Conservation (phyloP, 1,140 invertebrate genomes). For the Lordiphosa collinella region DNA sequence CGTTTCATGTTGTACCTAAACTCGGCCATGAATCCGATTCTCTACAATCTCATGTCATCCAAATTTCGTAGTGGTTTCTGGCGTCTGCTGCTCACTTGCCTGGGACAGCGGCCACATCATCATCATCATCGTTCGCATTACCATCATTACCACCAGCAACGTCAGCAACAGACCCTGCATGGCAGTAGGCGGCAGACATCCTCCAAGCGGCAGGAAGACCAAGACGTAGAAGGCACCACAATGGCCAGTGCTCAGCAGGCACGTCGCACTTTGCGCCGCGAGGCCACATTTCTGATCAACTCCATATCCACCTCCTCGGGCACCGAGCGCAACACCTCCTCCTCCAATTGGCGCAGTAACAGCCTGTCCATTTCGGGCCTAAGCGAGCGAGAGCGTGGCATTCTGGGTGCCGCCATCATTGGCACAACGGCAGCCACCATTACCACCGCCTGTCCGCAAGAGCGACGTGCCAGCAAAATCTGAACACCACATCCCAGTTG, state of each 20-base stretch:
- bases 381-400: constrained; percentile 42
- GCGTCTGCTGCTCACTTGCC: constrained; percentile 65
- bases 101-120: constrained; percentile 42
- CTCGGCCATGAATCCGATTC: constrained; percentile 93
- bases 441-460: constrained; percentile 57
- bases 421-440: constrained; percentile 63
- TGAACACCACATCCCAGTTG: constrained; percentile 21
- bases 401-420: constrained; percentile 60
- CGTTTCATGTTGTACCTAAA: constrained; percentile 93
- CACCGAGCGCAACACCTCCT: constrained; percentile 63
- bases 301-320: constrained; percentile 73
- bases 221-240: constrained; percentile 28
- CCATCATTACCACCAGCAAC: constrained; percentile 17
- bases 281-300: constrained; percentile 69
- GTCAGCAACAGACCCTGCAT: constrained; percentile 12
- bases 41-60: constrained; percentile 94
- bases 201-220: constrained; percentile 23
- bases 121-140: constrained; percentile 25
- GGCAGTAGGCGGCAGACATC: constrained; percentile 36
- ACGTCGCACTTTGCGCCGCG: constrained; percentile 53
- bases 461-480: constrained; percentile 49
- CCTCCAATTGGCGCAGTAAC: constrained; percentile 59
- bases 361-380: constrained; percentile 58
- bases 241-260: constrained; percentile 23
- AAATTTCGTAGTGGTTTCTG: constrained; percentile 92